Evolutionary conservation across 2,888 invertebrate genomes (phyloP), one percentile per base, ranked within the genome.

Genomic region (Lydus trimaculatus): DNA sequence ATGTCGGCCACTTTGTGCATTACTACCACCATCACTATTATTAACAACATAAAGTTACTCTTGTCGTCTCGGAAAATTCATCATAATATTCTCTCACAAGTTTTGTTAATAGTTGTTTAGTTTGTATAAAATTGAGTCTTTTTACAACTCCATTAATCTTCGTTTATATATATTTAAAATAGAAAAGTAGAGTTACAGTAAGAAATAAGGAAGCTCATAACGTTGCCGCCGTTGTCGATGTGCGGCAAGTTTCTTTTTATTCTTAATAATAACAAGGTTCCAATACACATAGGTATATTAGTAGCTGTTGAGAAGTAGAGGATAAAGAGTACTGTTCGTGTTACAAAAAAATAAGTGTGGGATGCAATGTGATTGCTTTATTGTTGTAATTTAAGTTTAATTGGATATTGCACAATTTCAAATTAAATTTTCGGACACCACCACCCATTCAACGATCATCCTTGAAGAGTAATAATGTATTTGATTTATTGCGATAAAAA

Each of bases 1-100:
- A 64, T 67, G 64, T 60, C 61, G 61, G 64, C 61, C 64, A 64
- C 67, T 67, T 68, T 68, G 65, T 68, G 59, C 58, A 52, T 25
- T 52, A 48, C 20, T 11, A 20, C n/a, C 43, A 43, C 64, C 67
- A 64, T 64, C 61, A 67, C 31, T 58, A 58, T 23, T n/a, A n/a
- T n/a, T 9, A 25, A 65, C 61, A 13, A 13, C 15, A 15, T 36
- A 36, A 36, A 15, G 36, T 15, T 15, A 6, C 33, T 15, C 36
- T 36, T 15, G 36, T 36, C 15, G 15, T 36, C 58, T 25, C 36
- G 25, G 62, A 11, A 66, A 62, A 65, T 63, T 58, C 63, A 63
- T 67, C 63, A 67, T 63, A n/a, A n/a, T n/a, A 58, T 60, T 31
- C 48, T 48, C 48, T 20, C 20, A 20, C 31, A 60, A 60, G 0